Conservation (phyloP, 2,797 vertebrate genomes). For the Centropyge bicolor region DNA sequence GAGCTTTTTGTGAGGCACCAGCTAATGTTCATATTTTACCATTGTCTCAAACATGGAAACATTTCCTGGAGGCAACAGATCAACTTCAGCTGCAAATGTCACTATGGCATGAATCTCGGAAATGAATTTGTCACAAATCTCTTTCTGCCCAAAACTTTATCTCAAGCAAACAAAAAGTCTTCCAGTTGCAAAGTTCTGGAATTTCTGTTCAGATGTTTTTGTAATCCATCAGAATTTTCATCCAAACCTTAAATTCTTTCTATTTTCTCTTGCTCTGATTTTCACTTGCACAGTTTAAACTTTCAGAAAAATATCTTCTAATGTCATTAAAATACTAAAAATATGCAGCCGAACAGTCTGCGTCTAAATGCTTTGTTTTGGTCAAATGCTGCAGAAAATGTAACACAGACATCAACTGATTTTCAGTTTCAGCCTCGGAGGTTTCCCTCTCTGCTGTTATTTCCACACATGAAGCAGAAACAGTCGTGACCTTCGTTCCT, state of each 20-base stretch:
- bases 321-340: not conserved
- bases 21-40: not conserved
- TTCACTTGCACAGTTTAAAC: not conserved
- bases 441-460: not conserved
- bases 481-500: not conserved
- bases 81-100: slow-evolving; percentile 9
- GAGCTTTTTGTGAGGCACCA: not conserved
- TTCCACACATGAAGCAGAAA: not conserved
- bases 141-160: not conserved
- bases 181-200: not conserved
- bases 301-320: slow-evolving; percentile 8
- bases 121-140: not conserved
- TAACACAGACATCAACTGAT: not conserved
- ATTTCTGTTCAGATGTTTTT: not conserved
- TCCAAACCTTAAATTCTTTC: not conserved
- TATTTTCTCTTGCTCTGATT: not conserved
- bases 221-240: slow-evolving; percentile 2
- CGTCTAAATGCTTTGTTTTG: not conserved
- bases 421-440: not conserved
- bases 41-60: not conserved
- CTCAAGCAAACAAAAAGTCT: not conserved
- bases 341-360: not conserved
- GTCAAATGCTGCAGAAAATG: not conserved
- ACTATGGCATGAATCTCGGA: not conserved
- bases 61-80: not conserved